A percentile compares a stretch with the other conserved stretches of the same genome.
phyloP scores from a whole-genome alignment of 2,113 vertebrate species.

The Vireo altiloquus region DNA sequence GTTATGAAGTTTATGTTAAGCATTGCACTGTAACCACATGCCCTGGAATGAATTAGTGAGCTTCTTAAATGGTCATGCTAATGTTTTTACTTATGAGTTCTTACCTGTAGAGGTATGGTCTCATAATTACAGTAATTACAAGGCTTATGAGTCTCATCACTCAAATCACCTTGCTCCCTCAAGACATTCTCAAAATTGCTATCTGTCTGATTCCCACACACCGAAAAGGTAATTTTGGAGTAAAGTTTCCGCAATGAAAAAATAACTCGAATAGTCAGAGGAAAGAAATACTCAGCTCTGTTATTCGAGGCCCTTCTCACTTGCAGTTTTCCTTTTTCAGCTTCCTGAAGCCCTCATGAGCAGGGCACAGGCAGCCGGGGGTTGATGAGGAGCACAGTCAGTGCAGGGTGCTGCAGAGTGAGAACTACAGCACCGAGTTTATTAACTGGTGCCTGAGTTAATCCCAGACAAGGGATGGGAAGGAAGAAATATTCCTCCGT shows the following conservation, averaged over 20 bases:
- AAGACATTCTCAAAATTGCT: slow-evolving; percentile 62
- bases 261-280: not conserved
- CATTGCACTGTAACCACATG: slow-evolving; percentile 19
- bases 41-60: slow-evolving; percentile 41
- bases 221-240: slow-evolving; percentile 25
- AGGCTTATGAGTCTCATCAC: slow-evolving; percentile 57
- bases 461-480: not conserved
- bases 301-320: not conserved
- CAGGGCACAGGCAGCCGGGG: not conserved
- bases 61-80: slow-evolving; percentile 58
- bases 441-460: not conserved
- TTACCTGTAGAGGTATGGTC: slow-evolving; percentile 59
- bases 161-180: slow-evolving; percentile 51
- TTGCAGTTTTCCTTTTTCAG: not conserved
- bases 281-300: not conserved
- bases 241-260: not conserved
- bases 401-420: too few relatives aligned
- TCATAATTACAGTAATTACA: slow-evolving; percentile 71
- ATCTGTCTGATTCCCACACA: slow-evolving; percentile 46
- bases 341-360: not conserved
- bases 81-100: slow-evolving; percentile 65
- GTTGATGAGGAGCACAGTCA: not conserved
- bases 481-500: not conserved
- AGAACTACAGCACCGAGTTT: not conserved
- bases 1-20: slow-evolving; percentile 16